Evolutionary conservation across 1,140 invertebrate genomes (phyloP).

Genomic region (Gryllus bimaculatus): DNA sequence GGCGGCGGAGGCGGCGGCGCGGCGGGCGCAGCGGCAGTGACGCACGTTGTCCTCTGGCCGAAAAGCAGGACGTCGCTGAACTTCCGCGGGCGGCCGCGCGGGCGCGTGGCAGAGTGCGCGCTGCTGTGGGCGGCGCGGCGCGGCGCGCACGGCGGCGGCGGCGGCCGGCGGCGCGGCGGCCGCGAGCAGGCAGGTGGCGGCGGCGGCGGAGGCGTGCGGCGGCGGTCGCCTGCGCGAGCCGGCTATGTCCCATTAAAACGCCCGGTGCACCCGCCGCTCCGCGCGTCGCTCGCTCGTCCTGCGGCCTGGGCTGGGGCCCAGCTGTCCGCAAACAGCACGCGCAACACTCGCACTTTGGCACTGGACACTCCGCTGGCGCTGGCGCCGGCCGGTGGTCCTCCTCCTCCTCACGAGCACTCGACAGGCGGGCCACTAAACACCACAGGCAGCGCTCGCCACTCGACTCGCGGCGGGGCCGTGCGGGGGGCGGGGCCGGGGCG

Average conservation of each 20-base stretch:
- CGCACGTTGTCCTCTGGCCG: not conserved
- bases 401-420: too few relatives aligned
- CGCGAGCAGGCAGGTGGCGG: not conserved
- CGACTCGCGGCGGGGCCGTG: not conserved
- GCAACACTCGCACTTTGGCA: too few relatives aligned
- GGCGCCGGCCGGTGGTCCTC: too few relatives aligned
- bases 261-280: not conserved
- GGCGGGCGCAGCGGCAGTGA: not conserved
- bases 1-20: too few relatives aligned
- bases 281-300: not conserved
- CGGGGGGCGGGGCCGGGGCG: too few relatives aligned
- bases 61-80: not conserved
- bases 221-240: not conserved
- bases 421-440: too few relatives aligned
- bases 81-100: not conserved
- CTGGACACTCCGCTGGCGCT: too few relatives aligned
- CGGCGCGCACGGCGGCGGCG: too few relatives aligned
- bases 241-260: not conserved
- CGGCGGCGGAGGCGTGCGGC: not conserved
- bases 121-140: not conserved
- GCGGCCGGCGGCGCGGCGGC: too few relatives aligned
- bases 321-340: too few relatives aligned
- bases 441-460: too few relatives aligned
- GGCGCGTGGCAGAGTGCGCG: not conserved
- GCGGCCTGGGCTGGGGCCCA: too few relatives aligned